These are phyloP conservation scores for Nematostella vectensis DNA, from an alignment of 92 coral and sea anemone genomes.

Conservation along the genomic window DNA sequence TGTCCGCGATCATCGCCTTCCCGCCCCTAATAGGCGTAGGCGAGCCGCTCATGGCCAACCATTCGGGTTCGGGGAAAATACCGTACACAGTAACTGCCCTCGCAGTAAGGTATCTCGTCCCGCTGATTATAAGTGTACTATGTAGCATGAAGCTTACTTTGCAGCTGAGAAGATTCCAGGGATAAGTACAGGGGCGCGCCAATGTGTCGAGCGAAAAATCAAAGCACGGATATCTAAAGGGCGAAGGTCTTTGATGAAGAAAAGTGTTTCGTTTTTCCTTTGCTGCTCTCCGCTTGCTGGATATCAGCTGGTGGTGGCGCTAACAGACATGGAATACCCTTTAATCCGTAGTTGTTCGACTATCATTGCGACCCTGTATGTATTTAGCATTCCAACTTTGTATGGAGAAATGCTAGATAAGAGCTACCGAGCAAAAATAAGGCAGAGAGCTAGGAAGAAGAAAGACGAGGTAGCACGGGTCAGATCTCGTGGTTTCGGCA, in stretches of 20 bases:
- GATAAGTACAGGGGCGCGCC: too few relatives aligned
- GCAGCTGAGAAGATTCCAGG: background rate
- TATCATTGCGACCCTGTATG: background rate
- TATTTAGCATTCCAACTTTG: background rate
- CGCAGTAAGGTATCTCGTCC: background rate
- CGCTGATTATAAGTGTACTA: background rate
- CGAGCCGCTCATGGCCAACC: background rate
- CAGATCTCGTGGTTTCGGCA: background rate
- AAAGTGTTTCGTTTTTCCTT: background rate
- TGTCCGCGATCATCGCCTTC: background rate
- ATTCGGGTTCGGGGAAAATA: too few relatives aligned
- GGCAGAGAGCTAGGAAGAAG: background rate
- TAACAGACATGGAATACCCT: background rate
- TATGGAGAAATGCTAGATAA: background rate
- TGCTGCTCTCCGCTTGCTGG: slow-evolving; percentile 2
- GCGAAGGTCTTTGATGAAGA: background rate
- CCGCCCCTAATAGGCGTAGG: background rate
- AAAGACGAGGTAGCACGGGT: background rate
- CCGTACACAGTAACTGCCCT: background rate
- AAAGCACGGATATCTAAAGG: too few relatives aligned
- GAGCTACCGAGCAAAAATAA: background rate
- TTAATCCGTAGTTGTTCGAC: background rate
- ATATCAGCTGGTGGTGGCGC: background rate
- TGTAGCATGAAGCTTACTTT: background rate
- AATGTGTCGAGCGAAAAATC: too few relatives aligned